These are phyloP conservation scores for Sthenelais limicola DNA, from an alignment of 2,888 invertebrate species.

Conservation along the genomic window DNA sequence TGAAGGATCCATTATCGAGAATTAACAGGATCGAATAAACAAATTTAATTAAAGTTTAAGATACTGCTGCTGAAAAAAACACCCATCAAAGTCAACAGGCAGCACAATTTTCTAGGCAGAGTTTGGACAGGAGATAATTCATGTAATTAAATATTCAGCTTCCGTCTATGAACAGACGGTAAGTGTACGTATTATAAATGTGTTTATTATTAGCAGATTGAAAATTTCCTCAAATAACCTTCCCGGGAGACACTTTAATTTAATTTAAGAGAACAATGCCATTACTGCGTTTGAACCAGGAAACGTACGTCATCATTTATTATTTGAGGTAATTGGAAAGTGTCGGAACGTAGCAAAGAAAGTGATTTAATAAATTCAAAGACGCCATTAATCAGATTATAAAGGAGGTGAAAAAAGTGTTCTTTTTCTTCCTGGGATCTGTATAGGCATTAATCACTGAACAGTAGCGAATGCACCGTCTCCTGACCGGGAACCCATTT, in stretches of 20 bases:
- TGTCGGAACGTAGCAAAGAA: neutral
- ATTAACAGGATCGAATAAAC: constrained; percentile 35
- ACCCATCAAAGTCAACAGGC: constrained; percentile 39
- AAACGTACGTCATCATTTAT: neutral
- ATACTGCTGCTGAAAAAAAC: constrained; percentile 26
- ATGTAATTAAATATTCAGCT: constrained; percentile 36
- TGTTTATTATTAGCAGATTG: too few relatives aligned
- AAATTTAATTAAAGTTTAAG: constrained; percentile 39
- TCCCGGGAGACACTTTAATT: too few relatives aligned
- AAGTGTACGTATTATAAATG: too few relatives aligned
- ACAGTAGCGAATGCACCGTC: too few relatives aligned
- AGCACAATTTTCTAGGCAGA: constrained; percentile 7
- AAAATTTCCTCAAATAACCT: too few relatives aligned
- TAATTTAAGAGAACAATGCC: constrained; percentile 38
- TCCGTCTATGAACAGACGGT: constrained; percentile 6
- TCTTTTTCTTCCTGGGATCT: too few relatives aligned
- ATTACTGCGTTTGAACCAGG: neutral
- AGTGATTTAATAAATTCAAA: constrained; percentile 26
- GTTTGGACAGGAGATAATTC: constrained; percentile 23
- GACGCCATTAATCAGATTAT: neutral
- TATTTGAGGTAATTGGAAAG: constrained; percentile 29
- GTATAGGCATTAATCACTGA: too few relatives aligned
- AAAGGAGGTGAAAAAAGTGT: too few relatives aligned
- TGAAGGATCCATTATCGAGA: constrained; percentile 28
- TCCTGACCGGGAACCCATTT: too few relatives aligned